These are phyloP conservation scores for Nyctibius bracteatus DNA, from an alignment of 2,113 vertebrate species.

Conservation along the genomic window DNA sequence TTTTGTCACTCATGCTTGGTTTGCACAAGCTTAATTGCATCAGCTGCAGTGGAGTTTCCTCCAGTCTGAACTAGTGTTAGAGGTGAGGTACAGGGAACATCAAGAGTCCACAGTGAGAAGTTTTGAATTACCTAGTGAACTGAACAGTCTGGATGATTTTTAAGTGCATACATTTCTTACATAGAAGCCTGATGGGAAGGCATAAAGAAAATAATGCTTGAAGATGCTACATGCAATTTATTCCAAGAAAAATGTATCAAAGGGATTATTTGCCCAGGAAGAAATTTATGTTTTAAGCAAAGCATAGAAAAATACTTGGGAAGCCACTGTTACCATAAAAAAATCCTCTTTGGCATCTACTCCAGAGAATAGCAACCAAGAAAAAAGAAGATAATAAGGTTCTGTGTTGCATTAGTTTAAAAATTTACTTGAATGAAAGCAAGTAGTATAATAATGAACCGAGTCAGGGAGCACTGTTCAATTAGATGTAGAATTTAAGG, in stretches of 20 bases:
- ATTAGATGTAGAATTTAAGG: constrained; percentile 34
- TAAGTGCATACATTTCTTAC: neutral
- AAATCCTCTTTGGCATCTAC: constrained; percentile 11
- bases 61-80: neutral
- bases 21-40: neutral
- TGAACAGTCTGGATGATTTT: neutral
- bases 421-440: constrained; percentile 35
- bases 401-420: constrained; percentile 51
- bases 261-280: neutral
- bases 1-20: neutral
- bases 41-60: neutral
- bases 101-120: neutral
- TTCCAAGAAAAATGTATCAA: neutral
- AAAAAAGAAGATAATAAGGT: constrained; percentile 43
- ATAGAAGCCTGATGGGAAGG: neutral
- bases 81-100: neutral
- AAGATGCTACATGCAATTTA: neutral
- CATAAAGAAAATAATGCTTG: neutral
- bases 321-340: neutral
- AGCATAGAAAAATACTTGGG: neutral
- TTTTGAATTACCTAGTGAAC: neutral
- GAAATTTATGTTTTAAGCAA: neutral
- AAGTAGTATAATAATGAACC: constrained; percentile 33
- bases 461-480: constrained; percentile 6
- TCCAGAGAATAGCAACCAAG: neutral